Conservation (phyloP, 2,797 vertebrate genomes). For the Etheostoma perlongum region DNA sequence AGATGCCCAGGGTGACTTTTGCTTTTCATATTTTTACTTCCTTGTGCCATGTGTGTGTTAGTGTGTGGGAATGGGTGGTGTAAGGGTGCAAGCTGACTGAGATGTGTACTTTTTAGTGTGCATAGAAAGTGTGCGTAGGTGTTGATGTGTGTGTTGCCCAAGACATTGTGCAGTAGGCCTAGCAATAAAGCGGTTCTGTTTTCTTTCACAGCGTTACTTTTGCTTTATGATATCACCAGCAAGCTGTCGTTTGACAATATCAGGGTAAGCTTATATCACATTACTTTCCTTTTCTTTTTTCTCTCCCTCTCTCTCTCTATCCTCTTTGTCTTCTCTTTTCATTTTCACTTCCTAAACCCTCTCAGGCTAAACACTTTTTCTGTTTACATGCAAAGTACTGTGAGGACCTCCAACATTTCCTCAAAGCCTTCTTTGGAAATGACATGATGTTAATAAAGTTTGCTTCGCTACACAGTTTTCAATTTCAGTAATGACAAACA, state of each 20-base stretch:
- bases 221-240: slow-evolving; percentile 98
- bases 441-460: slow-evolving; percentile 55
- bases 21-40: slow-evolving; percentile 52
- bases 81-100: slow-evolving; percentile 20
- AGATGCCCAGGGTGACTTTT: slow-evolving; percentile 93
- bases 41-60: slow-evolving; percentile 25
- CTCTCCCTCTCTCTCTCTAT: slow-evolving; percentile 18
- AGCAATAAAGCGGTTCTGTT: slow-evolving; percentile 43
- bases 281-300: slow-evolving; percentile 5
- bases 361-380: slow-evolving; percentile 29
- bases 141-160: slow-evolving; percentile 43
- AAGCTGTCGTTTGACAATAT: slow-evolving; percentile 94
- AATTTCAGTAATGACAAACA: slow-evolving; percentile 67
- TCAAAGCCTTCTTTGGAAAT: slow-evolving; percentile 41
- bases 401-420: slow-evolving; percentile 30
- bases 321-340: slow-evolving; percentile 18
- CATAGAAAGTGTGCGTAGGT: slow-evolving; percentile 24
- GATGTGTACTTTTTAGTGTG: slow-evolving; percentile 19
- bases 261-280: slow-evolving; percentile 76
- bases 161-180: slow-evolving; percentile 17
- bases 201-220: slow-evolving; percentile 89
- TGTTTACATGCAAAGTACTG: slow-evolving; percentile 58
- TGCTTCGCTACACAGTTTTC: slow-evolving; percentile 31
- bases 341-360: slow-evolving; percentile 44
- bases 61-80: slow-evolving; percentile 11